A percentile compares a stretch with the other conserved stretches of the same genome.
These are phyloP conservation scores for Leucozona laternaria DNA, from an alignment of 2,888 invertebrate genomes.

Conservation along the genomic window DNA sequence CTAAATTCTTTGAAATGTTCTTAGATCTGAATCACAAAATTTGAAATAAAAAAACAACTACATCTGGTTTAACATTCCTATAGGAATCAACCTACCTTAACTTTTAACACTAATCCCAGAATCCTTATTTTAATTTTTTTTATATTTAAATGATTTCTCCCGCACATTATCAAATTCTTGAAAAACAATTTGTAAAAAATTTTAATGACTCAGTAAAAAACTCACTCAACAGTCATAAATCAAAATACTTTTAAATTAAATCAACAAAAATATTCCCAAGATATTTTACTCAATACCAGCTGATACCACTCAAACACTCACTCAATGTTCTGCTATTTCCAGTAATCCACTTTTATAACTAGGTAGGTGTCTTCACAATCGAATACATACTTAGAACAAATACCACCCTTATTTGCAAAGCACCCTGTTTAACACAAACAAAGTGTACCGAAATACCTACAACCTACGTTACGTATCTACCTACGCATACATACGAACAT, in stretches of 20 bases:
- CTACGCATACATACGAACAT: not conserved
- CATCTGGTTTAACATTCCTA: no score
- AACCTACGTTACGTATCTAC: not conserved
- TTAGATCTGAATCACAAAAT: no score
- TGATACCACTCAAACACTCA: not conserved
- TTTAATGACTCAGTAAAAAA: not conserved
- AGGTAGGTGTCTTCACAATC: not conserved
- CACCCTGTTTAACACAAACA: slow-evolving; percentile 9
- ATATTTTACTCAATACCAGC: slow-evolving; percentile 5
- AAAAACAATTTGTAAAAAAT: not conserved
- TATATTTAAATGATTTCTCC: not conserved
- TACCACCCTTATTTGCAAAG: slow-evolving; percentile 8
- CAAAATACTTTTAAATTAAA: not conserved
- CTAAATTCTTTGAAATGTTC: no score
- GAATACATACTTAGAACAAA: not conserved
- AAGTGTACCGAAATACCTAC: not conserved
- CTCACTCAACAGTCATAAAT: not conserved
- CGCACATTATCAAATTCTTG: not conserved
- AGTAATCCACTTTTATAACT: not conserved
- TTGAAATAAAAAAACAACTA: no score
- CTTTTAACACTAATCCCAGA: not conserved
- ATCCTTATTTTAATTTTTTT: not conserved
- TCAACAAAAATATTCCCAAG: slow-evolving; percentile 1
- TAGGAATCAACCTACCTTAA: no score
- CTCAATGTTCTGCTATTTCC: not conserved